Evolutionary conservation across 2,888 invertebrate genomes (phyloP).

Genomic region (Melikaiella ostensackeni): DNA sequence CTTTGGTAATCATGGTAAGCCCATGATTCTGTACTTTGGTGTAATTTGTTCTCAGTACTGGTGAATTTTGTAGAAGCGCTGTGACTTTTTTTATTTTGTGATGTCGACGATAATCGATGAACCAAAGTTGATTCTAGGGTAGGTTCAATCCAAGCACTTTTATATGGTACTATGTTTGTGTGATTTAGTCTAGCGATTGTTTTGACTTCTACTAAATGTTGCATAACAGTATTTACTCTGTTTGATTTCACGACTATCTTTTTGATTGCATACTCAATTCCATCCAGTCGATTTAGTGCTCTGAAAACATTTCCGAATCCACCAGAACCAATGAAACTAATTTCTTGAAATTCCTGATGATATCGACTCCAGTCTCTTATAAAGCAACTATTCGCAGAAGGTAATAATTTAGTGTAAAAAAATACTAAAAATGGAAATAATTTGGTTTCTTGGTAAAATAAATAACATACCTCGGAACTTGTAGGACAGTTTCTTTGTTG

Average conservation of each 20-base stretch:
- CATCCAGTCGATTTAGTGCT: constrained; percentile 87
- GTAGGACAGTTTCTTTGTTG: constrained; percentile 61
- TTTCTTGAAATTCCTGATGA: constrained; percentile 83
- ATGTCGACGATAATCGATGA: not conserved
- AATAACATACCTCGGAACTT: constrained; percentile 63
- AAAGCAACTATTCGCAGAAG: constrained; percentile 50
- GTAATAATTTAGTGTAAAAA: not conserved
- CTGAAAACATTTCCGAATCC: constrained; percentile 89
- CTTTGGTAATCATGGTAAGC: not conserved
- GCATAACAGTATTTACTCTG: constrained; percentile 82
- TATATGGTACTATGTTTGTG: constrained; percentile 89
- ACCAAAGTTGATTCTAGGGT: constrained; percentile 41
- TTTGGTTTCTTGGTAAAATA: not conserved
- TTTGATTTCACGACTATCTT: constrained; percentile 84
- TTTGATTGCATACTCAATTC: constrained; percentile 88
- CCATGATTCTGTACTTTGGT: not conserved
- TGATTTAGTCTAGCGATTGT: constrained; percentile 88
- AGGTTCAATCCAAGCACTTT: constrained; percentile 90
- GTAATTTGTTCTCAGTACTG: constrained; percentile 25
- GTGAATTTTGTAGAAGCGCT: constrained; percentile 37
- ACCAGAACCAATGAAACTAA: constrained; percentile 84
- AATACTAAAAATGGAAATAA: not conserved
- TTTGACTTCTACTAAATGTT: constrained; percentile 87
- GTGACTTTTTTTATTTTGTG: not conserved
- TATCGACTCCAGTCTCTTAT: constrained; percentile 82